These are phyloP conservation scores for Lutraria rhynchaena DNA, from an alignment of 1,140 invertebrate species.

Conservation along the genomic window DNA sequence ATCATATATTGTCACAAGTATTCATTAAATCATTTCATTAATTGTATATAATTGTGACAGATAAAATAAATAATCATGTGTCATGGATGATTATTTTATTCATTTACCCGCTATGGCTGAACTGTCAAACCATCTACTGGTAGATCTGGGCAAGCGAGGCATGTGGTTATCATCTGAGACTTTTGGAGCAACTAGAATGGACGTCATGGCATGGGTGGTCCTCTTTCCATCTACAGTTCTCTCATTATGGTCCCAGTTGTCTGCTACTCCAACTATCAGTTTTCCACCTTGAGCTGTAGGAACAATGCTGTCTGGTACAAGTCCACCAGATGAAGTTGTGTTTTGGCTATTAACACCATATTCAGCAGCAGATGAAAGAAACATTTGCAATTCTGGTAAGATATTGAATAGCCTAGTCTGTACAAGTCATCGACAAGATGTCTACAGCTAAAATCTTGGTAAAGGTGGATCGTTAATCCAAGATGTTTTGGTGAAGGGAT, in stretches of 20 bases:
- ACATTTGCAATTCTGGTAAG: conserved; percentile 27
- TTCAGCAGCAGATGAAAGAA: conserved; percentile 29
- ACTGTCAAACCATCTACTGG: too few species aligned
- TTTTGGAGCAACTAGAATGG: too few species aligned
- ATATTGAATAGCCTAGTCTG: conserved; percentile 11
- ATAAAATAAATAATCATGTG: too few species aligned
- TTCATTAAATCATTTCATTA: too few species aligned
- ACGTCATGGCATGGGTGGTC: too few species aligned
- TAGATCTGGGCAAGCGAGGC: too few species aligned
- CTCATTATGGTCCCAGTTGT: conserved; percentile 57
- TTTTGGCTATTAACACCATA: background rate
- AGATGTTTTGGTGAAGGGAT: conserved; percentile 15
- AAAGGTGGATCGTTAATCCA: conserved; percentile 3
- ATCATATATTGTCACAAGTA: too few species aligned
- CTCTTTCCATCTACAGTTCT: conserved; percentile 26
- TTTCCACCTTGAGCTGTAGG: background rate
- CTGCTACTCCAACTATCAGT: conserved; percentile 29
- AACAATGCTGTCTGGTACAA: conserved; percentile 21
- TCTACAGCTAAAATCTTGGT: background rate
- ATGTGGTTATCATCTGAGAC: too few species aligned
- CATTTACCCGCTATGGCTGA: too few species aligned
- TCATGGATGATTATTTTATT: too few species aligned
- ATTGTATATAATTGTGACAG: too few species aligned
- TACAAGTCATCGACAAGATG: conserved; percentile 29
- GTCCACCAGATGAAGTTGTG: background rate